A percentile compares a stretch with the other conserved stretches of the same genome.
These are phyloP conservation scores for Phyllostomus discolor DNA, from an alignment of 2,113 vertebrate species.

Conservation along the genomic window DNA sequence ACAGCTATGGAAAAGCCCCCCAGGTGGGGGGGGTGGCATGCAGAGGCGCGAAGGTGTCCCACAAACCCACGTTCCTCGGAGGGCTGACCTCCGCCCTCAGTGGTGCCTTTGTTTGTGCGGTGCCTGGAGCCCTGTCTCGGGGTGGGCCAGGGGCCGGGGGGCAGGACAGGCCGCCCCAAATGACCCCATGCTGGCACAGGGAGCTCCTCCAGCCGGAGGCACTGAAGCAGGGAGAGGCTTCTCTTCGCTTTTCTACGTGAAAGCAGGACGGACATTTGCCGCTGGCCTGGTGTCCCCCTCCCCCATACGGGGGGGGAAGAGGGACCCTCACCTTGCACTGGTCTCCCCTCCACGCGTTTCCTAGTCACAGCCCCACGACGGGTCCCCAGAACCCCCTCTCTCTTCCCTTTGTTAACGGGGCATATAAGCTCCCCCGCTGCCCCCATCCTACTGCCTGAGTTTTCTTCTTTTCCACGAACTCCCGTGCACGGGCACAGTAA, in stretches of 20 bases:
- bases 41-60: neutral
- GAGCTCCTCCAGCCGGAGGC: neutral
- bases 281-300: neutral
- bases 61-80: accelerated
- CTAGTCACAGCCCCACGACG: neutral
- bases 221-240: neutral
- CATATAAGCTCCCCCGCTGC: neutral
- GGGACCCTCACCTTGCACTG: neutral
- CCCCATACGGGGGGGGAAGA: too few species aligned
- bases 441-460: neutral
- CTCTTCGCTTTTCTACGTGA: neutral
- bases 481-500: accelerated
- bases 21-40: neutral
- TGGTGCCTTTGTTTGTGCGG: neutral
- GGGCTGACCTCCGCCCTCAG: accelerated
- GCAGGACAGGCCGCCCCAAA: accelerated
- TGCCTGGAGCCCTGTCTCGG: accelerated
- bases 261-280: neutral
- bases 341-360: accelerated
- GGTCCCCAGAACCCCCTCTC: neutral
- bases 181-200: neutral
- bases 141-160: neutral
- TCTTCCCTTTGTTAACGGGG: neutral
- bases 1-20: neutral
- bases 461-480: neutral